Evolutionary conservation across 1,140 invertebrate species (phyloP).

Genomic region (Trachymyrmex septentrionalis): DNA sequence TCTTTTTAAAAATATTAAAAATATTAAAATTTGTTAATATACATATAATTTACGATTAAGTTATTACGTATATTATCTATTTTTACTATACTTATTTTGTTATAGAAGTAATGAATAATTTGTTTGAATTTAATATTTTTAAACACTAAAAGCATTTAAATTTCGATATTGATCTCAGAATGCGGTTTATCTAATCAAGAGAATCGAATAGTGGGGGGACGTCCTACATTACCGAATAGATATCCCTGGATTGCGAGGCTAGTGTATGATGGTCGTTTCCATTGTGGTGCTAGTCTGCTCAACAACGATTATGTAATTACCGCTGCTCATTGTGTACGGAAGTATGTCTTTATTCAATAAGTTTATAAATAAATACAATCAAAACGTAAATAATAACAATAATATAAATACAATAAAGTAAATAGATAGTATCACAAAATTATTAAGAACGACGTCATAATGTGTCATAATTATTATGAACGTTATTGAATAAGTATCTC

Average conservation of each 20-base stretch:
- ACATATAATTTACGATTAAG: background rate
- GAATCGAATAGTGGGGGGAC: conserved; percentile 91
- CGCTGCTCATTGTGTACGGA: conserved; percentile 90
- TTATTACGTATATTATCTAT: background rate
- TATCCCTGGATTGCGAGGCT: conserved; percentile 95
- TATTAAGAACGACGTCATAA: background rate
- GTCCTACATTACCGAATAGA: conserved; percentile 92
- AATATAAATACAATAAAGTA: background rate
- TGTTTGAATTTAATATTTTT: background rate
- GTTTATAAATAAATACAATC: background rate
- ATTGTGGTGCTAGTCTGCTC: conserved; percentile 95
- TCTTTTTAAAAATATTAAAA: background rate
- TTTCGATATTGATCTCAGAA: conserved; percentile 85
- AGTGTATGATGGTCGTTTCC: conserved; percentile 95
- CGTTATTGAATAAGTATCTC: background rate
- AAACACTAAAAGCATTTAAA: conserved; percentile 1
- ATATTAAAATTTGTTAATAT: background rate
- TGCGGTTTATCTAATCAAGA: conserved; percentile 91
- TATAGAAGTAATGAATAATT: conserved; percentile 24
- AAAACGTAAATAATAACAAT: conserved; percentile 9
- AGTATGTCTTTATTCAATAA: conserved; percentile 81
- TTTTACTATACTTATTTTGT: background rate
- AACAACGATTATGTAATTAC: conserved; percentile 91
- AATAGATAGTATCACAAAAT: background rate
- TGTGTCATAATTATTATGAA: background rate